phyloP scores from a whole-genome alignment of 2,888 invertebrate species.

The Andricus quercusramuli region DNA sequence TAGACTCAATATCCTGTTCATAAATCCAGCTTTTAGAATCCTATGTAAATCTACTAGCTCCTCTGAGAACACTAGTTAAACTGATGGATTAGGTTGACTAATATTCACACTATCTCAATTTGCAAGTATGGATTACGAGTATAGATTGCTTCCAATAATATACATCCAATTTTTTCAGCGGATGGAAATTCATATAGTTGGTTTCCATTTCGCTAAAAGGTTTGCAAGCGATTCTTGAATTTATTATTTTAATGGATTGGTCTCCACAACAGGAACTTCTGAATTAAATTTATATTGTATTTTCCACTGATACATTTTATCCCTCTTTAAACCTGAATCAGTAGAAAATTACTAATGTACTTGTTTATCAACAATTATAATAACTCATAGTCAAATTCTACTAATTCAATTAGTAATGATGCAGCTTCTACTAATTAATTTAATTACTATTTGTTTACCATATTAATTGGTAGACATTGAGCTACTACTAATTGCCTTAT shows the following conservation, averaged over 20 bases:
- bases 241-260: not conserved
- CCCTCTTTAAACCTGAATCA: too few relatives aligned
- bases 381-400: too few relatives aligned
- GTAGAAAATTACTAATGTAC: too few relatives aligned
- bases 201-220: slow-evolving; percentile 15
- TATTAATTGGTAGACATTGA: too few relatives aligned
- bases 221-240: not conserved
- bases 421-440: too few relatives aligned
- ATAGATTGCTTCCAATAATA: not conserved
- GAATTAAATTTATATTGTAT: too few relatives aligned
- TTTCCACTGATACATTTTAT: too few relatives aligned
- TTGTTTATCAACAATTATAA: too few relatives aligned
- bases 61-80: not conserved
- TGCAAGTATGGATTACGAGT: not conserved
- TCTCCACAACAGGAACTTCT: too few relatives aligned
- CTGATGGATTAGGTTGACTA: not conserved
- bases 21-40: slow-evolving; percentile 1
- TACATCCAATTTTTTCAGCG: not conserved
- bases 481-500: too few relatives aligned
- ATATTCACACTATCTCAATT: not conserved
- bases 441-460: too few relatives aligned
- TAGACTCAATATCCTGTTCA: not conserved
- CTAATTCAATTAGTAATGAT: too few relatives aligned
- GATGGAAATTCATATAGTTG: not conserved
- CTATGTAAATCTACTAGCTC: not conserved